Base-by-base conservation (phyloP, 37 sponge, comb jelly and placozoan genomes). In the Agelas oroides region DNA sequence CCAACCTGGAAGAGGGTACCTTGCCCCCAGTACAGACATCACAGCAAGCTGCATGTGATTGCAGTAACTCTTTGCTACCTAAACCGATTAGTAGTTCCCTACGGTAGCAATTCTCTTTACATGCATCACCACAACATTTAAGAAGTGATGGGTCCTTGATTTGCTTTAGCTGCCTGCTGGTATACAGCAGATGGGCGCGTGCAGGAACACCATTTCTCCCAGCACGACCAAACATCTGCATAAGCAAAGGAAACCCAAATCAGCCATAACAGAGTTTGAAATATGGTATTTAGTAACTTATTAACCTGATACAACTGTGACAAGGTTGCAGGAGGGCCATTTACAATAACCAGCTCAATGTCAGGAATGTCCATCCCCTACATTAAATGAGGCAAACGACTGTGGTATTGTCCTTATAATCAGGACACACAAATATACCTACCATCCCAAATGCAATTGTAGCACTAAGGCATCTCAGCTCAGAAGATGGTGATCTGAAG, bases 331-430 rank as follows among this genome's bases (percentile, higher is more conserved):
- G 76, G 76, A 31, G 76, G 31, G 35, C 76, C 59, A 58, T 75
- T 55, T 8, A 75, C 59, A 58, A 75, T 28, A 55, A 75, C 76
- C 20, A 75, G 46, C 46, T 46, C 46, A 46, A 46, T 46, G 46
- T 46, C 46, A 1, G 59, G 34, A 58, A 75, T 57, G 27, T 75
- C 76, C 58, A 75, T 75, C 18, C 59, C 76, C 76, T 75, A 32
- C 6, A 55, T 46, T 12, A 46, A 46, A 46, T 46, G 46, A 46
- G 46, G 46, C 8, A 46, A 46, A 46, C 8, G 3, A 46, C 3
- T 8, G 8, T 46, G 46, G 46, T 46, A 46, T 46, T 12, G 46
- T 46, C 46, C 46, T 46, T 46, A 46, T 8, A 46, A 46, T 8
- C 8, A 12, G 46, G 6, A 46, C 46, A 46, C 46, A 46, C 3